Base-by-base conservation (phyloP, 2,888 invertebrate species). In the Galerucella nymphaeae region DNA sequence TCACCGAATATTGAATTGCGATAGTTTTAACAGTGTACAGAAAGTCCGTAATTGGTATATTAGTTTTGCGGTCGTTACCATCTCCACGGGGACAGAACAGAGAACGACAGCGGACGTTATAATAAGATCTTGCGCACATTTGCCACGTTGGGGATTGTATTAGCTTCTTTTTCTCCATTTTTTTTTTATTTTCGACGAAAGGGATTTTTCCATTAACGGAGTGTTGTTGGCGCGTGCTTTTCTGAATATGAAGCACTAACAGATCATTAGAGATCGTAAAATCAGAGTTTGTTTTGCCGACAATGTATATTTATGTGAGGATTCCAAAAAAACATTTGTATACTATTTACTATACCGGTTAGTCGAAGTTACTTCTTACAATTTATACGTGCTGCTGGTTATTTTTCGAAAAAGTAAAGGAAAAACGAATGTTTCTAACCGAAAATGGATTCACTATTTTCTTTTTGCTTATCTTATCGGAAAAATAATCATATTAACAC, bases 51-150 rank as follows among this genome's bases (percentile, higher is more conserved):
- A 86, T 86, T 86, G 86, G 85, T 85, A 85, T 86, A 86, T 86
- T 86, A 86, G 85, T 86, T 84, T 85, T 84, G 85, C 84, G 85
- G 85, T 85, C 84, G 85, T 85, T 85, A 84, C 81, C 82, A 82
- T 82, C 82, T 82, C 83, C 83, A 82, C 82, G 77, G 82, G 82
- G 77, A 77, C 70, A 66, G 61, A 63, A 45, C 61, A 61, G 58
- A 58, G 58, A 38, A 30, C 58, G 42, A 41, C 53, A 48, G 61
- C 23, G 66, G 63, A 66, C 70, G 66, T 45, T 69, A 61, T 69
- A 74, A 75, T 75, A 73, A 70, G 73, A 69, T 71, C 73, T 73
- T 76, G 76, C 74, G 76, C 74, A 74, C 73, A 74, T 69, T 72
- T 64, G 67, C 53, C 70, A 68, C 73, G 71, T 68, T 67, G 59